Base-by-base conservation (phyloP, 2,888 invertebrate species). In the Drosophila picticornis region DNA sequence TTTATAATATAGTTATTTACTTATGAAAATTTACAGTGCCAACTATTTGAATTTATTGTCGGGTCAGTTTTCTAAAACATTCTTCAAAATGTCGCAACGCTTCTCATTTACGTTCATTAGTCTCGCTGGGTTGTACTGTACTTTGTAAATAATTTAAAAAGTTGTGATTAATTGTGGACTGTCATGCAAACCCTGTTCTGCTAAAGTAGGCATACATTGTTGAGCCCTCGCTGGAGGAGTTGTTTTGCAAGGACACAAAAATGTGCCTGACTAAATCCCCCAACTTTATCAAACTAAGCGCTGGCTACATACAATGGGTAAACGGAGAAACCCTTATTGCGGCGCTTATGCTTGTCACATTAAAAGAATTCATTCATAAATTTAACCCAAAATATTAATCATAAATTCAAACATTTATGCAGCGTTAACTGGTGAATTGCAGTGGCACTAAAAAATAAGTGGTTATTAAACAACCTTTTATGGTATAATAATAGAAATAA, bases 81-180 rank as follows among this genome's bases (percentile, higher is more conserved):
- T 27, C 22, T 61, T 40, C 13, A 57, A 61, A 66, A 57, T 64
- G 29, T 34, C 61, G 13, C 60, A 3, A 31, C 55, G 57, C 29
- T 46, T 61, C 61, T 55, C 56, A 67, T 74, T 58, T 59, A 63
- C 48, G 68, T 63, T 71, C 34, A 71, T 78, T 78, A 59, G 40
- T 34, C 63, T 32, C 32, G 29, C 32, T 36, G 53, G 36, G 46
- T 16, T 5, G n/a, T n/a, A n/a, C n/a, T n/a, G n/a, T 55, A 25
- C 40, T 27, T 52, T 56, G 73, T 73, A 48, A 64, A 75, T 73
- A 80, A 77, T 75, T 73, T 51, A 58, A 82, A 76, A 59, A 66
- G 52, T 70, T 77, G 71, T 77, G 58, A 71, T 57, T 62, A 69
- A 69, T 65, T 69, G 66, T 40, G 11, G 9, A 19, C 56, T 48